These are phyloP conservation scores for Thalpophila matura DNA, from an alignment of 2,888 invertebrate species.

Conservation along the genomic window DNA sequence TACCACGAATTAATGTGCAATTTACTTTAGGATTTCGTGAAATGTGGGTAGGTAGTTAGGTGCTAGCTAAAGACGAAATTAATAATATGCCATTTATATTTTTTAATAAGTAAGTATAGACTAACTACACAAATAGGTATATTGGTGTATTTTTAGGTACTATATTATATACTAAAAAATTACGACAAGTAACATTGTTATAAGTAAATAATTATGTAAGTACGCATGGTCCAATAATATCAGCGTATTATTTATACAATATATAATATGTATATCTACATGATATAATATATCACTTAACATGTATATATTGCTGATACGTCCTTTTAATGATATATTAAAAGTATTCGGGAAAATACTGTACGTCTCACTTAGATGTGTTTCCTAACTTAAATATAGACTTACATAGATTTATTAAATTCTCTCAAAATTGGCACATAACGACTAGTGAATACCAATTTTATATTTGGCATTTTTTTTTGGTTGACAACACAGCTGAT, in stretches of 20 bases:
- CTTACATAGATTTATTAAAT: conserved; percentile 78
- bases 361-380: conserved; percentile 69
- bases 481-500: conserved; percentile 51
- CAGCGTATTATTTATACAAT: conserved; percentile 58
- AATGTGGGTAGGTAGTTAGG: conserved; percentile 18
- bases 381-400: conserved; percentile 59
- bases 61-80: conserved; percentile 15
- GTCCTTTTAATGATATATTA: conserved; percentile 71
- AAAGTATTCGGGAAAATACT: conserved; percentile 76
- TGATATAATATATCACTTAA: conserved; percentile 67
- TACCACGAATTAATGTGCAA: background rate
- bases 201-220: conserved; percentile 47
- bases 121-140: conserved; percentile 45
- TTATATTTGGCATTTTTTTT: conserved; percentile 64
- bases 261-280: conserved; percentile 49
- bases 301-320: conserved; percentile 72
- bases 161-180: conserved; percentile 41
- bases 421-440: conserved; percentile 86
- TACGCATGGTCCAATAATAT: conserved; percentile 71
- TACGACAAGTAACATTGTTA: conserved; percentile 50
- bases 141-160: conserved; percentile 59
- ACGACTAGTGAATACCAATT: conserved; percentile 68
- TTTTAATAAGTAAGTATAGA: conserved; percentile 21
- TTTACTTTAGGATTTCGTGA: conserved; percentile 16
- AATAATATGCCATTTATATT: conserved; percentile 37